Evolutionary conservation across 2,113 vertebrate genomes (phyloP).

Genomic region (Nycticorax nycticorax): DNA sequence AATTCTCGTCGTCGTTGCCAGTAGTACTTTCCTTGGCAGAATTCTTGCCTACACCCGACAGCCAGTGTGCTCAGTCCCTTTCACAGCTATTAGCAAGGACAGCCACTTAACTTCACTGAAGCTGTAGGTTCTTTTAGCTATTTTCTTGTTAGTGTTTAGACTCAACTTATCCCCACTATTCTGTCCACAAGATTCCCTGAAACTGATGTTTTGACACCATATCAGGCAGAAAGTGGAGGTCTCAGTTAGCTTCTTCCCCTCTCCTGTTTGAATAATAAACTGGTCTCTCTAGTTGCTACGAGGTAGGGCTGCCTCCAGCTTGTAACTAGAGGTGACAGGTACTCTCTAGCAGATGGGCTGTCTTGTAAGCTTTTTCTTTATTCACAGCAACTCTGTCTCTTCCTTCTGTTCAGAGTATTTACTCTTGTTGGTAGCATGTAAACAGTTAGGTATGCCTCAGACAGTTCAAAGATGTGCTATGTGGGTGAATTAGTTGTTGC

Average conservation of each 20-base stretch:
- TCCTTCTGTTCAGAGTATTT: conserved; percentile 57
- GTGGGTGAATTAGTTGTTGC: conserved; percentile 45
- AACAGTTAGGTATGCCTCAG: conserved; percentile 45
- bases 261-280: conserved; percentile 71
- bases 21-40: conserved; percentile 19
- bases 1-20: not conserved
- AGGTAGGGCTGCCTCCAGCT: conserved; percentile 54
- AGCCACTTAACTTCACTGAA: conserved; percentile 41
- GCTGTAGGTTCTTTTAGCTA: not conserved
- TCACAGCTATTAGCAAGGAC: conserved; percentile 19
- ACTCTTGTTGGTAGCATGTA: conserved; percentile 53
- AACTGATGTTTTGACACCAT: conserved; percentile 65
- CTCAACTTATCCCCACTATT: conserved; percentile 14
- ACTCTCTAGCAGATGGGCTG: conserved; percentile 49
- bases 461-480: conserved; percentile 51
- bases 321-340: conserved; percentile 69
- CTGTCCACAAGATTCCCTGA: conserved; percentile 33
- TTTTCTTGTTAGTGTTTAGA: conserved; percentile 62
- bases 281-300: conserved; percentile 48
- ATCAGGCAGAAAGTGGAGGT: conserved; percentile 45
- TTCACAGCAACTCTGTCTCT: conserved; percentile 49
- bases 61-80: not conserved
- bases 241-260: conserved; percentile 51
- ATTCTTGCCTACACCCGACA: conserved; percentile 5
- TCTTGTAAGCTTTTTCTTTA: conserved; percentile 57